These are phyloP conservation scores for Harmothoe impar DNA, from an alignment of 2,888 invertebrate genomes.

Conservation along the genomic window DNA sequence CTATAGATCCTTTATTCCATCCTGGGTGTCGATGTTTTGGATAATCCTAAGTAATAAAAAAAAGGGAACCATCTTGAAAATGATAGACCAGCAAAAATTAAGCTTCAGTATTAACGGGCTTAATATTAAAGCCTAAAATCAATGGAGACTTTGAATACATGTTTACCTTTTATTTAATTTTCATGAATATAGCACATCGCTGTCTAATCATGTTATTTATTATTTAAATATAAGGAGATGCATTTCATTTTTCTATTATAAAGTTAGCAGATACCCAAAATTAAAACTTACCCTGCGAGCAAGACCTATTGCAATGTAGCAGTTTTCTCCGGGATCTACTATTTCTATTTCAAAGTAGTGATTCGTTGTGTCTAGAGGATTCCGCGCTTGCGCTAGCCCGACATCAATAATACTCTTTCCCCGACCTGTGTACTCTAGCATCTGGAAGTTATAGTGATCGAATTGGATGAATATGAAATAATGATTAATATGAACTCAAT, in stretches of 20 bases:
- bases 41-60: constrained; percentile 83
- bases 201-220: too few species aligned
- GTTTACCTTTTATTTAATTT: too few species aligned
- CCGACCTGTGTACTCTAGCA: constrained; percentile 85
- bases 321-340: constrained; percentile 85
- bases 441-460: constrained; percentile 76
- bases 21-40: constrained; percentile 85
- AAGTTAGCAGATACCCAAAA: neutral
- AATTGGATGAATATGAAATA: too few species aligned
- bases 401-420: constrained; percentile 85
- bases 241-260: neutral
- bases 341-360: constrained; percentile 86
- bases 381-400: constrained; percentile 85
- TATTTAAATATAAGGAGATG: neutral
- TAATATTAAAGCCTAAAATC: too few species aligned
- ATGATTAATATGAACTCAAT: too few species aligned
- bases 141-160: too few species aligned
- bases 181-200: too few species aligned
- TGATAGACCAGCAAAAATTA: neutral
- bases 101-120: neutral
- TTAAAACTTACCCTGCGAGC: constrained; percentile 83
- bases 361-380: constrained; percentile 84
- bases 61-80: neutral
- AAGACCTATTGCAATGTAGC: constrained; percentile 85
- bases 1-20: constrained; percentile 86